Base-by-base conservation (phyloP, 2,113 vertebrate genomes). In the Ciconia boyciana region DNA sequence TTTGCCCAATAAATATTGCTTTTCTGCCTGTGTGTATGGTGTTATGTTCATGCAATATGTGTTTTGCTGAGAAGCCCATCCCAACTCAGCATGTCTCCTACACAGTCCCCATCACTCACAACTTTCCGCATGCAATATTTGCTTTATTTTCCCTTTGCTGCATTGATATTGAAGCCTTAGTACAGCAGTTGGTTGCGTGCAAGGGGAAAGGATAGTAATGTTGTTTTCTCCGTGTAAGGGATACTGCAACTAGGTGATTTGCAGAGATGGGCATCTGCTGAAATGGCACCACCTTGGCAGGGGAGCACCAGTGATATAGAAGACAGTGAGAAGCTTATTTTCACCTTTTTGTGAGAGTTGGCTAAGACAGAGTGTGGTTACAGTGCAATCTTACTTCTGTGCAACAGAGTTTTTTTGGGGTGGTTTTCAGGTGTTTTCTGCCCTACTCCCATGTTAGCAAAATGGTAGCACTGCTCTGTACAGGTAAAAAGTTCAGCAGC, bases 401-500 rank as follows among this genome's bases (percentile, higher is more conserved):
- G 0, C 55, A n/a, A n/a, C 22, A 21, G 49, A 31, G 7, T 1
- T 7, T 31, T 93, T 51, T 25, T 8, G 25, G 57, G 20, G 57
- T 31, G 0, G 1, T 72, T 87, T 79, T 52, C 77, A 43, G 69
- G 44, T 81, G 69, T 72, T 91, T 71, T 79, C 81, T 66, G 34
- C 52, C 55, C 24, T 34, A 8, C 13, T 83, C 51, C 58, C 13
- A 19, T 21, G 36, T 28, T 17, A 28, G 54, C 34, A n/a, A 31
- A 15, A 25, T 9, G 51, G 68, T 16, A 72, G 70, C 15, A 5
- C 58, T 43, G 39, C 79, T 78, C 89, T 61, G 44, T 34, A 20
- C 81, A 94, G 95, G 97, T 94, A 97, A 94, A 97, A 96, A 89
- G 95, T 96, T 95, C 94, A 97, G 77, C 91, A 89, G 81, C 81